Percentiles rank a stretch among this genome's conserved stretches.
Evolutionary conservation across 2,888 invertebrate species (phyloP).

Genomic region (Ichneumoninae sp.): DNA sequence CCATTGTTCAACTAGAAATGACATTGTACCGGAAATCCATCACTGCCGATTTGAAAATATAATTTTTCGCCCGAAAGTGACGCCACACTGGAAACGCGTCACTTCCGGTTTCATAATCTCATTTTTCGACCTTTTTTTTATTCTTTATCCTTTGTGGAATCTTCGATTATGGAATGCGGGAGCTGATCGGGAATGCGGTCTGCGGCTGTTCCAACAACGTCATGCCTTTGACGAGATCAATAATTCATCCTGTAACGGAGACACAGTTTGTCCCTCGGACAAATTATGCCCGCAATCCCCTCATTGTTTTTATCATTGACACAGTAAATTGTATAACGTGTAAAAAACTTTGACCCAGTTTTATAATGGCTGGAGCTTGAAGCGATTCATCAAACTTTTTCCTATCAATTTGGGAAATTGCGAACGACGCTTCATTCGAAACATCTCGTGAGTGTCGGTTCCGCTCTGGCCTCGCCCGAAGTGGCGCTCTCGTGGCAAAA

Average conservation of each 20-base stretch:
- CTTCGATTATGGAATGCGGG: not conserved
- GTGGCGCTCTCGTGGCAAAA: constrained; percentile 25
- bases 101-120: not conserved
- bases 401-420: constrained; percentile 36
- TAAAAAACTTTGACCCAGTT: constrained; percentile 48
- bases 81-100: not conserved
- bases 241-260: constrained; percentile 37
- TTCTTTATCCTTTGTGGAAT: not conserved
- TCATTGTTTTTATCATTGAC: constrained; percentile 11
- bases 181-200: constrained; percentile 24
- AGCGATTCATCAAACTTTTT: not conserved
- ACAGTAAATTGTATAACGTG: constrained; percentile 22
- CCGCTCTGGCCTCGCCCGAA: constrained; percentile 34
- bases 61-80: not conserved
- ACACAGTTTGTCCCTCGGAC: constrained; percentile 1
- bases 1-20: too few relatives aligned
- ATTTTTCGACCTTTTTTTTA: not conserved
- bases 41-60: not conserved
- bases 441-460: not conserved
- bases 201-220: constrained; percentile 38
- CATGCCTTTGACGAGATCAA: constrained; percentile 48
- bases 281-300: constrained; percentile 25
- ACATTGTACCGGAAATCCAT: too few relatives aligned
- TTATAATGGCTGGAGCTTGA: not conserved
- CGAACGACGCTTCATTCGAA: not conserved